These are phyloP conservation scores for Sebastes ruberrimus DNA, from an alignment of 2,797 vertebrate species.

Conservation along the genomic window DNA sequence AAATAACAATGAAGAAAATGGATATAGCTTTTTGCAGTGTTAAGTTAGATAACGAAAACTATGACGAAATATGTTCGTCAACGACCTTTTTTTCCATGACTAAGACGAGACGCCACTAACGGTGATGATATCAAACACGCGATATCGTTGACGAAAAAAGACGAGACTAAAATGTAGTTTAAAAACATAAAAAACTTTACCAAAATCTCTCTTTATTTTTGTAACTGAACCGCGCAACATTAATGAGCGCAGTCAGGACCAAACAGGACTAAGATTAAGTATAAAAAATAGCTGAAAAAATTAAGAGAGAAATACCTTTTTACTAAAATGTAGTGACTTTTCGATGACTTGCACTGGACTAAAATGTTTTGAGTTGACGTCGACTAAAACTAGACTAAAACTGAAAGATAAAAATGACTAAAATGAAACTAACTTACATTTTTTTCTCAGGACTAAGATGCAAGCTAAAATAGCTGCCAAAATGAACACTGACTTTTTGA, in stretches of 20 bases:
- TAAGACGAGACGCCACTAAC: background rate
- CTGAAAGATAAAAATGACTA: too few species aligned
- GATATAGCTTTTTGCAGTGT: background rate
- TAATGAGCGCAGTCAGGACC: background rate
- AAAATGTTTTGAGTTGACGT: too few species aligned
- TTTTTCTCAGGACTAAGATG: too few species aligned
- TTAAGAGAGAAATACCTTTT: too few species aligned
- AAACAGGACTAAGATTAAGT: too few species aligned
- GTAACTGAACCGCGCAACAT: too few species aligned
- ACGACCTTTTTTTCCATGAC: background rate
- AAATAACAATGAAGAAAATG: background rate
- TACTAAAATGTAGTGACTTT: too few species aligned
- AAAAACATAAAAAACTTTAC: background rate
- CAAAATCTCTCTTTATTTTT: too few species aligned
- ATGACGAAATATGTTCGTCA: background rate
- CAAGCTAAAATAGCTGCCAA: too few species aligned
- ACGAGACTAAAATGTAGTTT: background rate
- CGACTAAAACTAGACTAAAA: background rate
- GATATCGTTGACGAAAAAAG: background rate
- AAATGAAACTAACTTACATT: too few species aligned
- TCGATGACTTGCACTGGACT: too few species aligned
- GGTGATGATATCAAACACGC: background rate
- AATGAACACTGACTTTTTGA: background rate
- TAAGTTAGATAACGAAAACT: background rate
- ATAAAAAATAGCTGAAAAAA: too few species aligned